Conservation (phyloP, 1,140 invertebrate genomes). For the Platyscapa corneri region DNA sequence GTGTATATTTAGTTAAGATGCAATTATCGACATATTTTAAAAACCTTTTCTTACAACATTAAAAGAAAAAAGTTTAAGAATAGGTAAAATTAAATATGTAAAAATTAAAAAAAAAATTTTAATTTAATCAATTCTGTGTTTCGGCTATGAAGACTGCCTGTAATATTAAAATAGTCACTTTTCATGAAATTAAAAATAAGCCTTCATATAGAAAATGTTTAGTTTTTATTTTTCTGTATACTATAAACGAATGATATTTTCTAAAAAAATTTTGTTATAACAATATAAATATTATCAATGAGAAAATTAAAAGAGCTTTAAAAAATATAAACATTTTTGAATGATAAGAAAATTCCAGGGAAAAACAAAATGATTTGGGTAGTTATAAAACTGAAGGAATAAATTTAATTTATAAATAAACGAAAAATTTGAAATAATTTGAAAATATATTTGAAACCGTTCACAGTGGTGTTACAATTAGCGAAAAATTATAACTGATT, state of each 20-base stretch:
- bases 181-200: slow-evolving; percentile 29
- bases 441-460: neutral
- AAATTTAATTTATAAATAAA: neutral
- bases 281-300: slow-evolving; percentile 1
- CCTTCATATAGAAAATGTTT: neutral
- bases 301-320: slow-evolving; percentile 14
- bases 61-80: slow-evolving; percentile 23
- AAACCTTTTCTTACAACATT: slow-evolving; percentile 7
- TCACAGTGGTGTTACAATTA: slow-evolving; percentile 1
- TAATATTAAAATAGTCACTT: slow-evolving; percentile 20
- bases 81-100: slow-evolving; percentile 26
- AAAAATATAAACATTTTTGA: neutral
- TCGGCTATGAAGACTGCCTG: slow-evolving; percentile 32
- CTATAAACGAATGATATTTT: neutral
- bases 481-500: neutral
- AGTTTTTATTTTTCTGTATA: slow-evolving; percentile 3
- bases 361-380: neutral
- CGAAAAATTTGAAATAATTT: neutral
- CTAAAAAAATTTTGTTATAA: neutral
- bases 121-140: slow-evolving; percentile 6
- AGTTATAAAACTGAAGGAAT: neutral
- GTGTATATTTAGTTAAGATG: neutral
- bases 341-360: neutral
- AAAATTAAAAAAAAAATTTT: slow-evolving; percentile 20
- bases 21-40: neutral